Evolutionary conservation across 2,113 vertebrate species (phyloP).

Genomic region (Forbesichthys papilliferus): DNA sequence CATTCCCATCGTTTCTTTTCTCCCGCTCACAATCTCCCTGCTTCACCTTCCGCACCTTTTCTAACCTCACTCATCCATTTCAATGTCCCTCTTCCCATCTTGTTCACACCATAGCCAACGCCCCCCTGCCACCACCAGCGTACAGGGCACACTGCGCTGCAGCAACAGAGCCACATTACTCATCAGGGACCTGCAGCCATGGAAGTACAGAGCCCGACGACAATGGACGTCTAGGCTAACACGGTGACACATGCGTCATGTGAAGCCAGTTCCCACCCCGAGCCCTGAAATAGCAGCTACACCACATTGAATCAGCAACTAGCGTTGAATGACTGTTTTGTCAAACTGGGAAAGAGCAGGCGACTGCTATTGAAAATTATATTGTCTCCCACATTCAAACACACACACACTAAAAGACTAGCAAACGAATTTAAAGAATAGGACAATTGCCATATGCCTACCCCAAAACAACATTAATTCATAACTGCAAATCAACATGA

Average conservation of each 20-base stretch:
- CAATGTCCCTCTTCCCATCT: constrained; percentile 3
- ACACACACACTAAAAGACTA: neutral
- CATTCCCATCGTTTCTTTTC: neutral
- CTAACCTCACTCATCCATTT: constrained; percentile 8
- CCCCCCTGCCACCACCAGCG: neutral
- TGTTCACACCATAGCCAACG: constrained; percentile 16
- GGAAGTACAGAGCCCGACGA: constrained; percentile 40
- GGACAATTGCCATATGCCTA: neutral
- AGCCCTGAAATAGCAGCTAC: constrained; percentile 53
- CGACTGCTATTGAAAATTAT: neutral
- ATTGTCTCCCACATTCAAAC: neutral
- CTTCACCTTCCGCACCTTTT: neutral
- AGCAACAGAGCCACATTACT: constrained; percentile 69
- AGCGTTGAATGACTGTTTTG: constrained; percentile 23
- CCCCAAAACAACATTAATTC: neutral
- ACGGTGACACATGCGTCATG: constrained; percentile 39
- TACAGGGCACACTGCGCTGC: constrained; percentile 61
- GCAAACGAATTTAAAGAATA: neutral
- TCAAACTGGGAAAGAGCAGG: constrained; percentile 13
- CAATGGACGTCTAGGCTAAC: constrained; percentile 34
- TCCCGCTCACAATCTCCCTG: neutral
- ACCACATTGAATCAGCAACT: constrained; percentile 37
- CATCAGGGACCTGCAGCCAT: constrained; percentile 62
- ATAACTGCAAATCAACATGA: neutral
- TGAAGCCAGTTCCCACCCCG: constrained; percentile 31